Percentiles rank a stretch among this genome's conserved stretches.
Conservation (phyloP, 2,888 invertebrate genomes). For the Epsilonema sp. region DNA sequence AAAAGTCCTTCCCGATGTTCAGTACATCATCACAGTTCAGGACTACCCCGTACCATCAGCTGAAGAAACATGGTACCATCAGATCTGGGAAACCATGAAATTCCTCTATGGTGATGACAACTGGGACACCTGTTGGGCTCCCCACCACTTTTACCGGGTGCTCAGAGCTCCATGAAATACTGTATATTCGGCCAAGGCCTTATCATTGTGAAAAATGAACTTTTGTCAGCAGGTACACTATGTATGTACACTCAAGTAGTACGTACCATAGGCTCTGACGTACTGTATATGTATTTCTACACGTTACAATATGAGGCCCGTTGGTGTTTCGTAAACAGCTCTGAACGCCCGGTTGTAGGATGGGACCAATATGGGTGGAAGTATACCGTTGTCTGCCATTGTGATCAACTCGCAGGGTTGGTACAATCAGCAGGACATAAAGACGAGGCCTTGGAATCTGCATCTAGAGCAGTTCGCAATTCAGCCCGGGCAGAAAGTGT, state of each 20-base stretch:
- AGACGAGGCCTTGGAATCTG: slow-evolving; percentile 12
- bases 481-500: slow-evolving; percentile 12
- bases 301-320: no score
- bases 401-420: slow-evolving; percentile 21
- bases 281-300: no score
- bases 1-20: slow-evolving; percentile 10
- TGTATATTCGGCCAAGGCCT: no score
- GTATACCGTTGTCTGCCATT: slow-evolving; percentile 21
- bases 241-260: no score
- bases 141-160: no score
- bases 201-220: no score
- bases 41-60: slow-evolving; percentile 17
- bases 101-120: slow-evolving; percentile 24
- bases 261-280: no score
- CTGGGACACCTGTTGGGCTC: slow-evolving; percentile 18
- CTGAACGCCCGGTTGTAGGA: slow-evolving; percentile 19
- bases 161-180: no score
- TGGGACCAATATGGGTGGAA: slow-evolving; percentile 21
- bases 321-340: no score
- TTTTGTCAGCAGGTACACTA: no score
- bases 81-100: slow-evolving; percentile 20
- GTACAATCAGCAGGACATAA: slow-evolving; percentile 16
- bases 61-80: slow-evolving; percentile 15
- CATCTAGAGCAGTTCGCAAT: slow-evolving; percentile 18
- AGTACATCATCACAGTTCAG: slow-evolving; percentile 20